These are phyloP conservation scores for Barnardius zonarius DNA, from an alignment of 2,113 vertebrate genomes.

Conservation along the genomic window DNA sequence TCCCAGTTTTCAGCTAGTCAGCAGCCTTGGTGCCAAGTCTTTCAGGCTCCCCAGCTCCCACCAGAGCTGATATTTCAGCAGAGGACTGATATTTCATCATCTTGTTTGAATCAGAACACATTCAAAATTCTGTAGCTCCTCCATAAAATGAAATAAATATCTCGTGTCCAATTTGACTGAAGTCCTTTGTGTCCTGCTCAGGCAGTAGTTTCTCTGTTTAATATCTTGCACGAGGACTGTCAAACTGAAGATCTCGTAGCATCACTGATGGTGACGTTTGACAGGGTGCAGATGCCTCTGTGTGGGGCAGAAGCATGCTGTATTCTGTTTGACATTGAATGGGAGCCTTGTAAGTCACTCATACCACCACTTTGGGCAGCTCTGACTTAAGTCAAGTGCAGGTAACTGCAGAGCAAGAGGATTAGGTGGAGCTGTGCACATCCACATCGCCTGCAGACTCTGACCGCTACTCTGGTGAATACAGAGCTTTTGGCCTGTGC, in stretches of 20 bases:
- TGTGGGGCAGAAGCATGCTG: background rate
- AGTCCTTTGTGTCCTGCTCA: background rate
- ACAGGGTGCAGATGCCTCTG: background rate
- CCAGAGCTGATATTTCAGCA: background rate
- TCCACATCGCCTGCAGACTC: background rate
- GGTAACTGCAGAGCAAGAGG: background rate
- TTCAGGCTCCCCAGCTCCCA: slow-evolving; percentile 59
- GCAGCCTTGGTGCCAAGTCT: slow-evolving; percentile 43
- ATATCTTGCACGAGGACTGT: background rate
- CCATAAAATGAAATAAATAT: background rate
- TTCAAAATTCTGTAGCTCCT: background rate
- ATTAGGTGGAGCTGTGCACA: background rate
- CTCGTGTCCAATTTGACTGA: background rate
- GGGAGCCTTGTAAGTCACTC: background rate
- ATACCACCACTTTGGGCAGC: background rate
- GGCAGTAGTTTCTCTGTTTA: background rate
- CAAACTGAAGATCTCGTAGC: background rate
- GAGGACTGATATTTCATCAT: background rate
- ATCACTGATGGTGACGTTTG: background rate
- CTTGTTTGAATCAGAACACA: background rate
- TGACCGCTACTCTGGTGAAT: background rate
- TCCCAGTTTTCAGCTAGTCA: slow-evolving; percentile 57
- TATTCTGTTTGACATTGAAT: background rate
- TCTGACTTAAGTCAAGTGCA: background rate
- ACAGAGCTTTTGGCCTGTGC: background rate